Percentiles rank a stretch among this genome's conserved stretches.
phyloP scores from a whole-genome alignment of 2,113 vertebrate genomes.

The Salminus brasiliensis region DNA sequence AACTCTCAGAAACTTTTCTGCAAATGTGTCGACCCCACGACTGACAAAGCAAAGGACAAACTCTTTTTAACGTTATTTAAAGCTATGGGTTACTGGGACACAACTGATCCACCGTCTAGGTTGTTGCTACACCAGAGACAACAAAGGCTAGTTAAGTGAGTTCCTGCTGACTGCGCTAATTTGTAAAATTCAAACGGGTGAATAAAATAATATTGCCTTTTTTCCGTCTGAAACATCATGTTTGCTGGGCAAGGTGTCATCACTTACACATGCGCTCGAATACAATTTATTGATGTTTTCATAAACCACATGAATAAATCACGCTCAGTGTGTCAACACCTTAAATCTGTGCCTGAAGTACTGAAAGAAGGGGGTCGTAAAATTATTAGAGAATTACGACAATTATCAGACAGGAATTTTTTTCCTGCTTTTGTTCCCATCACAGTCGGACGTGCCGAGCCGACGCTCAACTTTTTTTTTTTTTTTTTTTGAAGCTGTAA shows the following conservation, averaged over 20 bases:
- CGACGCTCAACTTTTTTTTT: conserved; percentile 57
- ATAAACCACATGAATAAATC: too few species aligned
- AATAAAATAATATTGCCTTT: background rate
- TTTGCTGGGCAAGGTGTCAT: background rate
- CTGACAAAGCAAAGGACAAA: too few species aligned
- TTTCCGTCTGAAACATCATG: background rate
- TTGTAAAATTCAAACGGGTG: background rate
- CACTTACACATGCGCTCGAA: background rate
- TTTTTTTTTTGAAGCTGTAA: conserved; percentile 50
- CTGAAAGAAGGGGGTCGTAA: background rate
- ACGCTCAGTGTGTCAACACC: background rate
- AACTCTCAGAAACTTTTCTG: too few species aligned
- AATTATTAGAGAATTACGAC: conserved; percentile 43
- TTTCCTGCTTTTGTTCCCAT: conserved; percentile 22
- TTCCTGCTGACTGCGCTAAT: background rate
- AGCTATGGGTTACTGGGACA: background rate
- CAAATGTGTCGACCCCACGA: too few species aligned
- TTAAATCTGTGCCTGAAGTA: conserved; percentile 1
- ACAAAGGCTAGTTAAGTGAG: background rate
- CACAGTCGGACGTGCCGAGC: conserved; percentile 48
- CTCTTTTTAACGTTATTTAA: background rate
- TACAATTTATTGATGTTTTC: background rate
- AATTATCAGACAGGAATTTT: conserved; percentile 51
- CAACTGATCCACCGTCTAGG: background rate
- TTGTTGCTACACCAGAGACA: background rate